phyloP scores from a whole-genome alignment of 2,113 vertebrate genomes.

The Bolborhynchus lineola region DNA sequence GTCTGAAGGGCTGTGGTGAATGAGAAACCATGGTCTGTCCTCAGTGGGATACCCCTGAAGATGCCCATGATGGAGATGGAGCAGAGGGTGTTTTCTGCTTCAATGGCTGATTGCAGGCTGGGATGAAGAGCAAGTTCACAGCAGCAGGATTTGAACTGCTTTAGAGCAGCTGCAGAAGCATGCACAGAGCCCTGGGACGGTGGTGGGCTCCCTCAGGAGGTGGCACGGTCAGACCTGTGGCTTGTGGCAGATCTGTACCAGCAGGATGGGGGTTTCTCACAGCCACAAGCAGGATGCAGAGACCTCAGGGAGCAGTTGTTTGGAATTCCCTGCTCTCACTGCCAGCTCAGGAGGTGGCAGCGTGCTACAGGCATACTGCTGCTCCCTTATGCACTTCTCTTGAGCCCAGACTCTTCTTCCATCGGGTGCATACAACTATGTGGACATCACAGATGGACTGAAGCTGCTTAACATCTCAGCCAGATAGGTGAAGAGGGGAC shows the following conservation, averaged over 20 bases:
- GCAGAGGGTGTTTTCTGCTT: not conserved
- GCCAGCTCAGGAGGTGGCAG: not conserved
- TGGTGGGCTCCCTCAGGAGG: not conserved
- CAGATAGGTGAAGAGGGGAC: not conserved
- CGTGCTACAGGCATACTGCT: accelerated
- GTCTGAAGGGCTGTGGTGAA: not conserved
- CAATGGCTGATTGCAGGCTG: not conserved
- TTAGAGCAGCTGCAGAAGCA: not conserved
- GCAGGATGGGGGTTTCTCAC: not conserved
- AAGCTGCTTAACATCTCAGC: not conserved
- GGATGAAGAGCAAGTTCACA: not conserved
- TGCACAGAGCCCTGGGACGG: not conserved
- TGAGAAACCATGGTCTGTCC: not conserved
- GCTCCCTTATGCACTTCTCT: accelerated
- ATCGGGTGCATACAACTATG: accelerated
- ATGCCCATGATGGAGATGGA: not conserved
- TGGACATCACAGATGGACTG: not conserved
- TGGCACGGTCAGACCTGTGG: not conserved
- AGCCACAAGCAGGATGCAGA: not conserved
- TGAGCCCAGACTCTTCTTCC: not conserved
- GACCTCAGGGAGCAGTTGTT: not conserved
- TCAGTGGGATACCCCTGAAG: not conserved
- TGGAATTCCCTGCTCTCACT: not conserved
- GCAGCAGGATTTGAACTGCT: not conserved
- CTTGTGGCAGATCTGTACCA: not conserved